Percentiles rank a stretch among this genome's conserved stretches.
phyloP scores from a whole-genome alignment of 2,113 vertebrate genomes.

The Pseudorasbora parva region DNA sequence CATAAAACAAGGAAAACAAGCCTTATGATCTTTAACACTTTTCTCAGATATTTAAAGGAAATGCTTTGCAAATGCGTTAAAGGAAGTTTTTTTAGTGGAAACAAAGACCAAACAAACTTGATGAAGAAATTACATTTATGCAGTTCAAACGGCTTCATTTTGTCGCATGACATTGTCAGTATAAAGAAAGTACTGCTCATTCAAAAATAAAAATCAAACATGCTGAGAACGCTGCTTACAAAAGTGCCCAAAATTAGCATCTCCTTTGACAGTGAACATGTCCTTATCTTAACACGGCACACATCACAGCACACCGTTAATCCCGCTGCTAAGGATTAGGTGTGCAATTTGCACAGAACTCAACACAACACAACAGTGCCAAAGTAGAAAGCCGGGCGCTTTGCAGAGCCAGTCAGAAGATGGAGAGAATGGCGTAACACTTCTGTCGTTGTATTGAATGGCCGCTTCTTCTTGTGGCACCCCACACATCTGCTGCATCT shows the following conservation, averaged over 20 bases:
- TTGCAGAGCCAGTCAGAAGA: conserved; percentile 22
- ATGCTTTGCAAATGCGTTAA: no score
- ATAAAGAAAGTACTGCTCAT: not conserved
- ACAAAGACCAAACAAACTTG: not conserved
- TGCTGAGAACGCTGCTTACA: not conserved
- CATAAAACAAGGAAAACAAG: not conserved
- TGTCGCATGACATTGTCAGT: not conserved
- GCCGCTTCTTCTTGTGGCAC: not conserved
- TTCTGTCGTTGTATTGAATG: conserved; percentile 3
- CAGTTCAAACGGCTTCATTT: not conserved
- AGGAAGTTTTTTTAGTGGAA: not conserved
- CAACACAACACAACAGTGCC: conserved; percentile 9
- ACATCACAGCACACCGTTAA: conserved; percentile 31
- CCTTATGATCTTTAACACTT: not conserved
- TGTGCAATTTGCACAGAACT: conserved; percentile 18
- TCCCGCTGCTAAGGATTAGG: conserved; percentile 41
- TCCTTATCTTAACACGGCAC: conserved; percentile 36
- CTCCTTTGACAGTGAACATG: conserved; percentile 28
- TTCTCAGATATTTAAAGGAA: not conserved
- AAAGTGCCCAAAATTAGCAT: conserved; percentile 29
- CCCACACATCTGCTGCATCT: conserved; percentile 26
- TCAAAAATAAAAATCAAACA: not conserved
- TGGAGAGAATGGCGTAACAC: not conserved
- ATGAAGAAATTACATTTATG: not conserved
- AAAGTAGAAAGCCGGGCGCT: not conserved